A percentile compares a stretch with the other conserved stretches of the same genome.
Conservation (phyloP, 1,140 invertebrate genomes). For the Kradibia gibbosae region DNA sequence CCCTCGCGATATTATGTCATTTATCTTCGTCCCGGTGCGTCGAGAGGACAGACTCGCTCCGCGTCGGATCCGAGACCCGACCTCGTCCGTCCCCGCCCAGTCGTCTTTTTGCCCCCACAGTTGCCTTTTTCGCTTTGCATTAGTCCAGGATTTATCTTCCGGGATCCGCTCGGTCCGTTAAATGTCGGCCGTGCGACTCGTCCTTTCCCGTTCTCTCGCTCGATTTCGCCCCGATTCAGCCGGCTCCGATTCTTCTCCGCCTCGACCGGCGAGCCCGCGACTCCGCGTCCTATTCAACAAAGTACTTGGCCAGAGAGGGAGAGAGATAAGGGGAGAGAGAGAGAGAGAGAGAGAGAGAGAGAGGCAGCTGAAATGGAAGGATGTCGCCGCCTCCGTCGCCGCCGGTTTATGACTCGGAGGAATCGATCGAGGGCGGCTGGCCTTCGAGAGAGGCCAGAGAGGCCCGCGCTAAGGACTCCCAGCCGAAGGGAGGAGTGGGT, state of each 20-base stretch:
- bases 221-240: not conserved
- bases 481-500: no score
- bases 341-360: no score
- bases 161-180: conserved; percentile 15
- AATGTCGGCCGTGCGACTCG: not conserved
- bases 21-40: conserved; percentile 65
- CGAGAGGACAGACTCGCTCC: conserved; percentile 52
- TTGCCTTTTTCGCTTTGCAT: conserved; percentile 45
- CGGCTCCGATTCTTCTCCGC: not conserved
- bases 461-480: no score
- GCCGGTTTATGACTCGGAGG: no score
- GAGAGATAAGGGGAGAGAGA: no score
- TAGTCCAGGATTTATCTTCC: conserved; percentile 39
- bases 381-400: no score
- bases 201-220: not conserved
- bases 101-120: not conserved
- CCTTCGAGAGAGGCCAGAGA: no score
- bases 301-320: no score
- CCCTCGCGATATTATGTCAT: conserved; percentile 69
- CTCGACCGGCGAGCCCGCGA: not conserved
- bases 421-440: no score
- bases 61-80: conserved; percentile 46
- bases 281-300: no score
- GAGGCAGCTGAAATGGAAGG: no score
- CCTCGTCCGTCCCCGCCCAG: conserved; percentile 48